These are phyloP conservation scores for Idaea straminata DNA, from an alignment of 2,888 invertebrate species.

Conservation along the genomic window DNA sequence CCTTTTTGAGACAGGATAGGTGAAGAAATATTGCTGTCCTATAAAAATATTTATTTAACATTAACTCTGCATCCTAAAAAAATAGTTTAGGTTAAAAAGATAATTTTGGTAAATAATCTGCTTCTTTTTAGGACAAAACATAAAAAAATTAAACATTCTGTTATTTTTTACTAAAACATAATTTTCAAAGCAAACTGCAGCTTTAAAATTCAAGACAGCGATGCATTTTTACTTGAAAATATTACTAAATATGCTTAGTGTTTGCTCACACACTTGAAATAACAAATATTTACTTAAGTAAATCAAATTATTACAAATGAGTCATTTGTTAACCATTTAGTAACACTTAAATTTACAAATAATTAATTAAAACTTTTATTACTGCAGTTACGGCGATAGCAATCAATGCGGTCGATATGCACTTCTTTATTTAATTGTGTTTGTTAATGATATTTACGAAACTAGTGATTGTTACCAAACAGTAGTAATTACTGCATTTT, in stretches of 20 bases:
- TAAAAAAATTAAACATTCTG: no score
- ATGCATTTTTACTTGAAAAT: no score
- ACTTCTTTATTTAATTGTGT: neutral
- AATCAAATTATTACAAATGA: neutral
- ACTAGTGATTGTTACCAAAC: neutral
- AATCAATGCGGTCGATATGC: neutral
- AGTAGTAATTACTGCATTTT: neutral
- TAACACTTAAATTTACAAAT: neutral
- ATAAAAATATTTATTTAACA: neutral
- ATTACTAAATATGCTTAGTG: no score
- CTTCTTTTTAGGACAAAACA: no score
- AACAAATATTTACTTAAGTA: neutral
- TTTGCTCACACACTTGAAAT: neutral
- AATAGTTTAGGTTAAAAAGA: no score
- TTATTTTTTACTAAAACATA: no score
- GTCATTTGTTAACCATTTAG: neutral
- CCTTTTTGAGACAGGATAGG: conserved; percentile 20
- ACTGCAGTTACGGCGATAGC: neutral
- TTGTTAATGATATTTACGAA: neutral
- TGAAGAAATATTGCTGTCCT: neutral
- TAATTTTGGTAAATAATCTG: no score
- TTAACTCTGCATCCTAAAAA: neutral
- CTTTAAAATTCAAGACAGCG: no score
- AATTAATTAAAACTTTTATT: neutral
- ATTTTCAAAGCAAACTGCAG: no score